A percentile compares a stretch with the other conserved stretches of the same genome.
phyloP scores from a whole-genome alignment of 2,113 vertebrate genomes.

The Motacilla alba region DNA sequence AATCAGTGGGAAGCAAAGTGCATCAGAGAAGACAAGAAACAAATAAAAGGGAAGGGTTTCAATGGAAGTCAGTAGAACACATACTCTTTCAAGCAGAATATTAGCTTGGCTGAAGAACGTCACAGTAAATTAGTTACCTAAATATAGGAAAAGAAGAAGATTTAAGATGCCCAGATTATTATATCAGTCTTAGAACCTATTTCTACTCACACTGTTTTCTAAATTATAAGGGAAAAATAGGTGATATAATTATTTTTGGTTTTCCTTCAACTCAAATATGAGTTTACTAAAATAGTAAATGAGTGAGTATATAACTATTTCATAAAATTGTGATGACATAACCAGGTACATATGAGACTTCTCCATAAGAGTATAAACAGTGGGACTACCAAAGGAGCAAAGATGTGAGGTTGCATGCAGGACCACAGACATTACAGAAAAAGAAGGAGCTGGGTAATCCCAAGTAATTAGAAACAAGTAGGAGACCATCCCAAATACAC shows the following conservation, averaged over 20 bases:
- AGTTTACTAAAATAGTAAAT: background rate
- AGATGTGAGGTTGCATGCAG: background rate
- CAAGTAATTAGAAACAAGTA: background rate
- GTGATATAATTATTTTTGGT: background rate
- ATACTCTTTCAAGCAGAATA: background rate
- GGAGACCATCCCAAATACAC: background rate
- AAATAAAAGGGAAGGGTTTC: background rate
- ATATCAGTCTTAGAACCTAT: background rate
- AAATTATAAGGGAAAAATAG: background rate
- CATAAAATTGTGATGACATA: background rate
- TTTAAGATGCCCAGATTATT: background rate
- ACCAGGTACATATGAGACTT: background rate
- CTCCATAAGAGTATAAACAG: background rate
- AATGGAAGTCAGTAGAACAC: background rate
- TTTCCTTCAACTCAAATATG: background rate
- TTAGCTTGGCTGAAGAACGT: background rate
- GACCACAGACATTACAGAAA: background rate
- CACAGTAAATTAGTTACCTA: background rate
- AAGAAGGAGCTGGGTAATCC: background rate
- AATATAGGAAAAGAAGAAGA: background rate
- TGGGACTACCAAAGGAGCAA: background rate
- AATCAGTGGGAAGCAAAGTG: background rate
- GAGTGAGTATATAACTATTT: background rate
- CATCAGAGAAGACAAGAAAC: background rate
- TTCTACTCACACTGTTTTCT: background rate